phyloP scores from a whole-genome alignment of 1,140 invertebrate genomes.

The Pissodes strobi region DNA sequence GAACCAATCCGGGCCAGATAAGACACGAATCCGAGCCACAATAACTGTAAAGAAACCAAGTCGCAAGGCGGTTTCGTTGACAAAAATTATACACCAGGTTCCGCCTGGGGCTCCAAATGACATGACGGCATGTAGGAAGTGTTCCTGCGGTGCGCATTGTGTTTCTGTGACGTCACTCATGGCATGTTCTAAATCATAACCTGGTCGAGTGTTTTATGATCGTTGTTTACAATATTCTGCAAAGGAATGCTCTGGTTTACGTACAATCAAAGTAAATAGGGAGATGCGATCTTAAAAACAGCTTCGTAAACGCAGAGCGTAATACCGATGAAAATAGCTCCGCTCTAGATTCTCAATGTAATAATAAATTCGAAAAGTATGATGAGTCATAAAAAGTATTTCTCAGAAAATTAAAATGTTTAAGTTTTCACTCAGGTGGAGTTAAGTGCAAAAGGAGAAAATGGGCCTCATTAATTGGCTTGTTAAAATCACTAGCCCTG shows the following conservation, averaged over 20 bases:
- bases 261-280: background rate
- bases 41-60: slow-evolving; percentile 4
- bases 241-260: slow-evolving; percentile 5
- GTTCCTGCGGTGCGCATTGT: slow-evolving; percentile 7
- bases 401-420: too few relatives aligned
- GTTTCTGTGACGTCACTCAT: slow-evolving; percentile 7
- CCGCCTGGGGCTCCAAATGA: slow-evolving; percentile 5
- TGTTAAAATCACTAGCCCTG: too few relatives aligned
- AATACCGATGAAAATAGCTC: too few relatives aligned
- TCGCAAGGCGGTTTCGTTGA: slow-evolving; percentile 1
- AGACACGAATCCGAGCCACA: slow-evolving; percentile 1
- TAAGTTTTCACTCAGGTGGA: too few relatives aligned
- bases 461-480: too few relatives aligned
- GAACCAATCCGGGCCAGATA: slow-evolving; percentile 10
- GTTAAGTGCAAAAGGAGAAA: too few relatives aligned
- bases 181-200: slow-evolving; percentile 15
- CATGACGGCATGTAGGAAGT: slow-evolving; percentile 22
- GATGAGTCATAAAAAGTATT: too few relatives aligned
- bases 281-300: too few relatives aligned
- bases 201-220: background rate
- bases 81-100: slow-evolving; percentile 9
- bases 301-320: too few relatives aligned
- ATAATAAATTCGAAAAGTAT: too few relatives aligned
- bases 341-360: too few relatives aligned
- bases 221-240: background rate